Evolutionary conservation across 2,888 invertebrate species (phyloP).

Genomic region (Acronicta psi): DNA sequence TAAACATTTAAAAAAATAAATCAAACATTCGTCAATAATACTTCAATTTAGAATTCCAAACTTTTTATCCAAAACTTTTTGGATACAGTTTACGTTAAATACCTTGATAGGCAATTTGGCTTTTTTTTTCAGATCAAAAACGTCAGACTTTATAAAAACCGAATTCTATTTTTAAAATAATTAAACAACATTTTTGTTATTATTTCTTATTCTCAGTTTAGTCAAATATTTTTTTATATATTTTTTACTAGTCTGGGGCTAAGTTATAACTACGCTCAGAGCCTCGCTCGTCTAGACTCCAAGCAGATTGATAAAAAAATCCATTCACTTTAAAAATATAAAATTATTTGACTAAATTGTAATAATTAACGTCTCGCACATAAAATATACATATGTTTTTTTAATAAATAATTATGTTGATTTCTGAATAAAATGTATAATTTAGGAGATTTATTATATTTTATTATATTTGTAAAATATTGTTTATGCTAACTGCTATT

Average conservation of each 20-base stretch:
- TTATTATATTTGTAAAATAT: slow-evolving; percentile 11
- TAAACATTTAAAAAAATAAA: slow-evolving; percentile 41
- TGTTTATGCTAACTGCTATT: slow-evolving; percentile 29
- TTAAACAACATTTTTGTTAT: neutral
- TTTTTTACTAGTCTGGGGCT: too few relatives aligned
- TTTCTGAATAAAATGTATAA: slow-evolving; percentile 13
- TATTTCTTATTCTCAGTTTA: slow-evolving; percentile 6
- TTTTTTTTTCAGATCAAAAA: slow-evolving; percentile 35
- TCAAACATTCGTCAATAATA: slow-evolving; percentile 33
- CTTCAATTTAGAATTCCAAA: slow-evolving; percentile 20
- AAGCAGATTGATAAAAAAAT: too few relatives aligned
- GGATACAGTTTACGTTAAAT: slow-evolving; percentile 1
- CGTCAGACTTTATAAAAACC: slow-evolving; percentile 29
- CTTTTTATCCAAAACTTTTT: neutral
- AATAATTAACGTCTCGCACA: slow-evolving; percentile 6
- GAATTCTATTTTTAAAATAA: slow-evolving; percentile 11
- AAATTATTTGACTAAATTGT: slow-evolving; percentile 12
- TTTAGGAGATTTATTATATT: slow-evolving; percentile 26
- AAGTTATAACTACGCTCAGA: too few relatives aligned
- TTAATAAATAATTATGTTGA: slow-evolving; percentile 13
- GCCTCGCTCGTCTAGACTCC: too few relatives aligned
- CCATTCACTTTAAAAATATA: neutral
- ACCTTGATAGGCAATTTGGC: slow-evolving; percentile 18
- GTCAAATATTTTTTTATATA: slow-evolving; percentile 5
- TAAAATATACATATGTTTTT: slow-evolving; percentile 10